Percentiles rank a stretch among this genome's conserved stretches.
Conservation (phyloP, 2,888 invertebrate genomes). For the Drosophila atripex region DNA sequence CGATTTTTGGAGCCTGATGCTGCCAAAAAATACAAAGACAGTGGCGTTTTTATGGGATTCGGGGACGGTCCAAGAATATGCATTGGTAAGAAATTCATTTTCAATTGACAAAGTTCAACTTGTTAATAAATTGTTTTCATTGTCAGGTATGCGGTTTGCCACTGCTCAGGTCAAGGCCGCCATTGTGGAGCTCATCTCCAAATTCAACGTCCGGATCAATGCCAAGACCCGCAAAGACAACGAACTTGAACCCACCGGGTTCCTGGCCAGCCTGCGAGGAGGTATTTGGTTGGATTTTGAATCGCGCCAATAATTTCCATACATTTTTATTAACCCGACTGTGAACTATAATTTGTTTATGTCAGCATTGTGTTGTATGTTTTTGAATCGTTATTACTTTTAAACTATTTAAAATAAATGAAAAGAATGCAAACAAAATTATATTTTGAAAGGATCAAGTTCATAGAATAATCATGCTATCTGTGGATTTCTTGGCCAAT, state of each 20-base stretch:
- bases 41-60: slow-evolving; percentile 76
- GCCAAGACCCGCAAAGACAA: slow-evolving; percentile 79
- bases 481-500: too few species aligned
- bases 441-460: too few species aligned
- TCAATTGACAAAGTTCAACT: too few species aligned
- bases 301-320: neutral
- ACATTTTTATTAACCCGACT: neutral
- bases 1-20: slow-evolving; percentile 78
- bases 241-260: slow-evolving; percentile 54
- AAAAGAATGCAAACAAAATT: neutral
- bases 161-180: slow-evolving; percentile 80
- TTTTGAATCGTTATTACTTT: neutral
- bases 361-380: neutral
- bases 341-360: neutral
- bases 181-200: slow-evolving; percentile 74
- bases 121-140: neutral
- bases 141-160: slow-evolving; percentile 82
- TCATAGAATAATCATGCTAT: too few species aligned
- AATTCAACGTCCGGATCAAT: slow-evolving; percentile 79
- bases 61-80: slow-evolving; percentile 82
- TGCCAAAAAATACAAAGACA: slow-evolving; percentile 71
- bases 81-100: slow-evolving; percentile 60
- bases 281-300: slow-evolving; percentile 8
- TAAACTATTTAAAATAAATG: neutral
- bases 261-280: neutral